These are phyloP conservation scores for Melanostoma mellinum DNA, from an alignment of 2,888 invertebrate genomes.

Conservation along the genomic window DNA sequence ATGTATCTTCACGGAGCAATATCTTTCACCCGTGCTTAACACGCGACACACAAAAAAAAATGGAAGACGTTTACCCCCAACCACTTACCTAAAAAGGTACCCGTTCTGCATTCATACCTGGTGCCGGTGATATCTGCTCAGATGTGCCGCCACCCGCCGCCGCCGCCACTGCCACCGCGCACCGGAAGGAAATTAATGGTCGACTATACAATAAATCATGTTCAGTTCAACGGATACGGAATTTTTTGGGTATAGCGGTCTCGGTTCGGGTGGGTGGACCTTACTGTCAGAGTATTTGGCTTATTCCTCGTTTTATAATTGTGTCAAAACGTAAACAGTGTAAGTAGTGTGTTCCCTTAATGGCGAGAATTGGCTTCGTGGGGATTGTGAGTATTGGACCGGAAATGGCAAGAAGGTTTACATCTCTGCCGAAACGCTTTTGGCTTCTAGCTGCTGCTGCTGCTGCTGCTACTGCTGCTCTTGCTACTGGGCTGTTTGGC, in stretches of 20 bases:
- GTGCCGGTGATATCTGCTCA: constrained; percentile 18
- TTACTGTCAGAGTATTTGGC: constrained; percentile 47
- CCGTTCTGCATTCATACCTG: constrained; percentile 43
- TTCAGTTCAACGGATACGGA: constrained; percentile 67
- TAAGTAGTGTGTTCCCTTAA: constrained; percentile 48
- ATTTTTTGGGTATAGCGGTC: constrained; percentile 20
- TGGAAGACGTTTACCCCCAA: constrained; percentile 43
- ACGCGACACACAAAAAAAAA: constrained; percentile 17
- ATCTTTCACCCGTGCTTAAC: constrained; percentile 41
- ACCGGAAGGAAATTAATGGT: constrained; percentile 65
- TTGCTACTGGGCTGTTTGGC: background rate
- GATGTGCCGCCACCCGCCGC: constrained; percentile 20
- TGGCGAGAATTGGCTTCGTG: constrained; percentile 32
- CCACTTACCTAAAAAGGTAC: constrained; percentile 18
- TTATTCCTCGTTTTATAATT: constrained; percentile 57
- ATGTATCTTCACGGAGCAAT: constrained; percentile 37
- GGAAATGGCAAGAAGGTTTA: constrained; percentile 37
- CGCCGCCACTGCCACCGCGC: background rate
- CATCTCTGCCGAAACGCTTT: constrained; percentile 9
- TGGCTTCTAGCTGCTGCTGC: background rate
- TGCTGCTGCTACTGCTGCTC: background rate
- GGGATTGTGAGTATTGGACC: constrained; percentile 35
- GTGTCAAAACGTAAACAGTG: constrained; percentile 66
- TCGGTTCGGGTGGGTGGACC: constrained; percentile 2
- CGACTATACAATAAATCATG: constrained; percentile 62